Base-by-base conservation (phyloP, 2,888 invertebrate species). In the Anorthoa munda region DNA sequence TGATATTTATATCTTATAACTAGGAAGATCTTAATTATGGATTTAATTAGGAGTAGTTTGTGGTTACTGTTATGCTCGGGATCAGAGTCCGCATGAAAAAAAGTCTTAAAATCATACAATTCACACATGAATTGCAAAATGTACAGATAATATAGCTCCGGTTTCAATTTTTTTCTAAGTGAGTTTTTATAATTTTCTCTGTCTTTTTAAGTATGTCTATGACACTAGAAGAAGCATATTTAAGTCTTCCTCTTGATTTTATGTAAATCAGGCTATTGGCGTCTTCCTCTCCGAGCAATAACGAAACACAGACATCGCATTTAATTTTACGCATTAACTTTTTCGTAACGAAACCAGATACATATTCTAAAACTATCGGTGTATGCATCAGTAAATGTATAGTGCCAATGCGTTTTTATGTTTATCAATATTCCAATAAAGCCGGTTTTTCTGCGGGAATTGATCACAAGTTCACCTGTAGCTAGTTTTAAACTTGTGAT, bases 391-490 rank as follows among this genome's bases (percentile, higher is more conserved):
- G 15, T n/a, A 50, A n/a, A 11, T 23, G 2, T 61, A 61, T 2
- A 61, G 18, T 23, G 61, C 18, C 17, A 61, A 17, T 31, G 64
- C 50, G 26, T 15, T 64, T 50, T 50, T 64, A 26, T 64, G 0
- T 50, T 26, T 15, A 64, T 26, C 13, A 26, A 48, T 21, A 45
- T 15, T 12, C 26, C 51, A 68, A 48, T 26, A 5, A 61, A 61
- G 5, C 61, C 45, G 12, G 50, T 64, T 64, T 64, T 64, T 26
- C 26, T 64, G 13, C 50, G 63, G 26, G 31, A 64, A 50, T 64
- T n/a, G 4, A 64, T 64, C 1, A n/a, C 0, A 31, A 64, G 26
- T 26, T 64, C 64, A 26, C 17, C 31, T n/a, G 50, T 2, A 18
- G 4, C 0, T 64, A 64, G 9, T n/a, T 64, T 64, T 51, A n/a